phyloP scores from a whole-genome alignment of 2,797 vertebrate species.

The Synaphobranchus kaupii region DNA sequence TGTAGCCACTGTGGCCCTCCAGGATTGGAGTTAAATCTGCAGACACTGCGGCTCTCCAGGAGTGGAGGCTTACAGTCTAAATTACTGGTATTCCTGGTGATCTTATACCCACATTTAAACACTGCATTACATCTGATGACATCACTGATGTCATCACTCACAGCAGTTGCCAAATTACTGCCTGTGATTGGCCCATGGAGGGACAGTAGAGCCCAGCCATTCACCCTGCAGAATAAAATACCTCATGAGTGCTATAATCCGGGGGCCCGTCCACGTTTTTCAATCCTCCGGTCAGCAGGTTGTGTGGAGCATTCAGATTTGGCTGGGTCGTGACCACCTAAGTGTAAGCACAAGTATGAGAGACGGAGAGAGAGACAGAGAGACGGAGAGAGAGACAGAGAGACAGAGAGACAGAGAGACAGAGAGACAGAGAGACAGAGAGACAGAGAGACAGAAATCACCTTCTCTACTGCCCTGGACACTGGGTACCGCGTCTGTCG shows the following conservation, averaged over 20 bases:
- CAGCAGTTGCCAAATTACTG: background rate
- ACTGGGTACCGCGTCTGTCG: constrained; percentile 60
- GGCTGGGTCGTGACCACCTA: background rate
- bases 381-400: background rate
- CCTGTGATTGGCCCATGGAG: background rate
- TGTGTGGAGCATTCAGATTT: background rate
- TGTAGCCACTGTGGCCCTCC: too few relatives aligned
- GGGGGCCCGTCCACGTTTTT: background rate
- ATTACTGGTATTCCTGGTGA: too few relatives aligned
- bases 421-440: background rate
- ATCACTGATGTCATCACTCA: background rate
- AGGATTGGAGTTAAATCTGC: too few relatives aligned
- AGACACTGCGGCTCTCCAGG: too few relatives aligned
- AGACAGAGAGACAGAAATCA: constrained; percentile 28
- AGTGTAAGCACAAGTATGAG: background rate
- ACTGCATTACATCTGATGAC: background rate
- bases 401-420: background rate
- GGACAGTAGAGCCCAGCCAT: background rate
- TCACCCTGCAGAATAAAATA: background rate
- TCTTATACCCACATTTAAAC: too few relatives aligned
- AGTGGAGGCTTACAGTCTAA: too few relatives aligned
- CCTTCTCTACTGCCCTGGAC: constrained; percentile 63
- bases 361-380: background rate
- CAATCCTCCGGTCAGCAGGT: background rate
- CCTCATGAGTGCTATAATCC: background rate